These are phyloP conservation scores for Drosophila yakuba DNA, from an alignment of 1,140 invertebrate species.

Conservation along the genomic window DNA sequence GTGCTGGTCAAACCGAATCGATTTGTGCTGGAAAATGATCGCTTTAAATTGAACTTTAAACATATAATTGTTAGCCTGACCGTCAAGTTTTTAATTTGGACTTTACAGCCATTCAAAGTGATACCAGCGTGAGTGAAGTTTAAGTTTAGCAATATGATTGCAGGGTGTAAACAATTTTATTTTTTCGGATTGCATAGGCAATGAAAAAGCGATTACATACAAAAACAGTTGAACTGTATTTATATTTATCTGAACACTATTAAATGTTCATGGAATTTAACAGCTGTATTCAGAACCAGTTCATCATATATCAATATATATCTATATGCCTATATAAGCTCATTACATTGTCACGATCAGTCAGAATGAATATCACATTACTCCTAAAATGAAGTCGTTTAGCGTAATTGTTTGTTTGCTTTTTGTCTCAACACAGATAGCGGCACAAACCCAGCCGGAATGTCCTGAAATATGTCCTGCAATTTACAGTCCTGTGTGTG, in stretches of 20 bases:
- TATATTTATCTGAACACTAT: neutral
- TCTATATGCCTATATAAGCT: conserved; percentile 25
- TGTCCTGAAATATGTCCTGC: conserved; percentile 20
- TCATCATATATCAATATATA: neutral
- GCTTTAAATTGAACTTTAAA: conserved; percentile 57
- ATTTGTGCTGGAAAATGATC: conserved; percentile 54
- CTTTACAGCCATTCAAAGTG: conserved; percentile 22
- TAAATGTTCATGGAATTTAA: conserved; percentile 3
- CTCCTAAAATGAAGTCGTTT: conserved; percentile 15
- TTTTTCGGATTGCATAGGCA: conserved; percentile 18
- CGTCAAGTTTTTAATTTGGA: conserved; percentile 37
- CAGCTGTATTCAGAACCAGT: conserved; percentile 18
- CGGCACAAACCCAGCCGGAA: neutral
- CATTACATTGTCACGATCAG: neutral
- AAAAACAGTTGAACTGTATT: conserved; percentile 11
- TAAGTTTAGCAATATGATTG: conserved; percentile 19
- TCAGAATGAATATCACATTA: conserved; percentile 1
- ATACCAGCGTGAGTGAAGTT: conserved; percentile 27
- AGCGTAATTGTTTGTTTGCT: neutral
- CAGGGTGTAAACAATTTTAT: conserved; percentile 37
- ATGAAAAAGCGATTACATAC: conserved; percentile 14
- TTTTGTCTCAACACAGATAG: neutral
- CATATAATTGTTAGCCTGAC: conserved; percentile 49
- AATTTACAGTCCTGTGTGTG: conserved; percentile 31
- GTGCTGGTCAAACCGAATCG: conserved; percentile 42